These are phyloP conservation scores for Antechinus stuartii DNA, from an alignment of 2,113 vertebrate genomes.

Conservation along the genomic window DNA sequence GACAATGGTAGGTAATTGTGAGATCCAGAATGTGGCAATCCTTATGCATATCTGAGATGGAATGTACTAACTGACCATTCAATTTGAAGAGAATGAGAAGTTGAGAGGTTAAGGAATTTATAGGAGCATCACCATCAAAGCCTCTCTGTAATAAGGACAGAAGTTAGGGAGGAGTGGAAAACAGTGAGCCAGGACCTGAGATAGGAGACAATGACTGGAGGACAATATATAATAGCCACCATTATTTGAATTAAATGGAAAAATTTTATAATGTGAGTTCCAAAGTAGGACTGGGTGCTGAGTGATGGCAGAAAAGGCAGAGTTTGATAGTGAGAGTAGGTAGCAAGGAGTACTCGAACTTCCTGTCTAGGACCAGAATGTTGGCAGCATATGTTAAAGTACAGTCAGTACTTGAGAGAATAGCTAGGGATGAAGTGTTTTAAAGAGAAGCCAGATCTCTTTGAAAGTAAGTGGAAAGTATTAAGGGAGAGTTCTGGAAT, in stretches of 20 bases:
- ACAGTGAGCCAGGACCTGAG: neutral
- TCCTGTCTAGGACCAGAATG: neutral
- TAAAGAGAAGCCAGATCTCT: neutral
- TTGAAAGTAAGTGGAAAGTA: neutral
- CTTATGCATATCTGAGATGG: neutral
- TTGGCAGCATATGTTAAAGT: neutral
- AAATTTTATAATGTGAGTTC: neutral
- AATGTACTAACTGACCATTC: neutral
- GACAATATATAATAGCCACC: neutral
- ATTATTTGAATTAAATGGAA: neutral
- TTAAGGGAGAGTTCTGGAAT: neutral
- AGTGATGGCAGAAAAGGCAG: neutral
- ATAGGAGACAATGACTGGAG: neutral
- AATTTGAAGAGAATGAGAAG: neutral
- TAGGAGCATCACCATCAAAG: neutral
- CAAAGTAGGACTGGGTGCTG: neutral
- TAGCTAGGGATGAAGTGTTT: neutral
- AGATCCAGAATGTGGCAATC: neutral
- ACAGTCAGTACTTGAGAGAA: neutral
- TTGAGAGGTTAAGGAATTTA: neutral
- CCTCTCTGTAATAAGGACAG: neutral
- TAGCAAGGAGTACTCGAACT: neutral
- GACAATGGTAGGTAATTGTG: neutral
- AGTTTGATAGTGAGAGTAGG: neutral
- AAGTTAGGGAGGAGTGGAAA: neutral